A percentile compares a stretch with the other conserved stretches of the same genome.
Evolutionary conservation across 2,888 invertebrate genomes (phyloP).

Genomic region (Acleris holmiana): DNA sequence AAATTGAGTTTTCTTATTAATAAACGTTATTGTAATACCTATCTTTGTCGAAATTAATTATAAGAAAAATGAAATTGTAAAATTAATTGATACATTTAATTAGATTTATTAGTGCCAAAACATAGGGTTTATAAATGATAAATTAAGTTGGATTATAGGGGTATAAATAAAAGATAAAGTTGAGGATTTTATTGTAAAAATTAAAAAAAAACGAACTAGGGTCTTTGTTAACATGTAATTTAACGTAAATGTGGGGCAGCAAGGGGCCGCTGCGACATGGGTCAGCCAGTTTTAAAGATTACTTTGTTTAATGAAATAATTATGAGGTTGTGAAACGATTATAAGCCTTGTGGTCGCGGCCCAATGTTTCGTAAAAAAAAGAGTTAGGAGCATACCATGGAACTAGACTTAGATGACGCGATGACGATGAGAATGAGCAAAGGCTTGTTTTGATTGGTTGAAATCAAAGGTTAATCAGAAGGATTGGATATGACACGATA

Average conservation of each 20-base stretch:
- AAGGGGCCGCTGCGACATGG: conserved; percentile 64
- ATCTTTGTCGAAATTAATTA: conserved; percentile 54
- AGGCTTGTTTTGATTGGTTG: not conserved
- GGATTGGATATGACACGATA: not conserved
- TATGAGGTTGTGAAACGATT: conserved; percentile 79
- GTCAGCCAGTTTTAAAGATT: conserved; percentile 78
- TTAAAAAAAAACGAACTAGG: conserved; percentile 78
- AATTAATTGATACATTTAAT: conserved; percentile 67
- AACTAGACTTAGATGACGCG: conserved; percentile 1
- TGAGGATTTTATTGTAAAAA: conserved; percentile 75
- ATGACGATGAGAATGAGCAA: not conserved
- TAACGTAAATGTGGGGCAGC: conserved; percentile 61
- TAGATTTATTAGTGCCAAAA: conserved; percentile 83
- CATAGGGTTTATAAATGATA: conserved; percentile 75
- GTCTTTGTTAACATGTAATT: conserved; percentile 74
- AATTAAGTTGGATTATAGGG: conserved; percentile 77
- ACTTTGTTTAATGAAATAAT: conserved; percentile 68
- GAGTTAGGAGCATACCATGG: conserved; percentile 14
- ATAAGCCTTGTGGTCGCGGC: conserved; percentile 64
- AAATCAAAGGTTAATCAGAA: not conserved
- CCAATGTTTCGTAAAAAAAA: conserved; percentile 63
- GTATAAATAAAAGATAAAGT: conserved; percentile 69
- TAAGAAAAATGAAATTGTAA: conserved; percentile 51
- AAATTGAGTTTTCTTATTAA: conserved; percentile 44
- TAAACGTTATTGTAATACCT: conserved; percentile 42